These are phyloP conservation scores for Magallana nippona DNA, from an alignment of 2,888 invertebrate species.

Conservation along the genomic window DNA sequence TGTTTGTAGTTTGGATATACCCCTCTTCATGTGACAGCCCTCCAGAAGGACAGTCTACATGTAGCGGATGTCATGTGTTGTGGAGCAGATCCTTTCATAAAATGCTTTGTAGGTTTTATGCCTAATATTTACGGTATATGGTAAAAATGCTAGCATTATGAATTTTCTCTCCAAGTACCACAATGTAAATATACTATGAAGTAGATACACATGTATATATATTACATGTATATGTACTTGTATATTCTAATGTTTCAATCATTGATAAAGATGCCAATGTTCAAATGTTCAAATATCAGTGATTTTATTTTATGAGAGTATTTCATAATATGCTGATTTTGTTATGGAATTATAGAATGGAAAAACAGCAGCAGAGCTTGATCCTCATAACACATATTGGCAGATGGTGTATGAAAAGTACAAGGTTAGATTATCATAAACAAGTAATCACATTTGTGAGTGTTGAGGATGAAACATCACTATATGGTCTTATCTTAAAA, in stretches of 20 bases:
- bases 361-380: conserved; percentile 70
- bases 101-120: conserved; percentile 64
- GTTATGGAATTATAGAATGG: conserved; percentile 63
- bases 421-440: conserved; percentile 57
- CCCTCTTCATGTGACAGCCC: conserved; percentile 75
- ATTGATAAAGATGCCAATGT: no score
- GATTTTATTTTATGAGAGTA: no score
- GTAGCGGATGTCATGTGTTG: conserved; percentile 73
- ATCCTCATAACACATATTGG: conserved; percentile 68
- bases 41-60: conserved; percentile 72
- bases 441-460: no score
- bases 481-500: no score
- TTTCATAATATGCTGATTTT: not conserved
- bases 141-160: not conserved
- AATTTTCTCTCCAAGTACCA: no score
- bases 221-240: no score
- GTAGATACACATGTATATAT: no score
- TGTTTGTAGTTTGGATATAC: conserved; percentile 74
- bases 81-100: conserved; percentile 69
- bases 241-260: no score
- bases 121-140: not conserved
- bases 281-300: no score
- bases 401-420: conserved; percentile 68
- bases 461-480: no score
- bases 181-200: no score